Conservation (phyloP, 2,113 vertebrate genomes). For the Nannobrachium achirus region DNA sequence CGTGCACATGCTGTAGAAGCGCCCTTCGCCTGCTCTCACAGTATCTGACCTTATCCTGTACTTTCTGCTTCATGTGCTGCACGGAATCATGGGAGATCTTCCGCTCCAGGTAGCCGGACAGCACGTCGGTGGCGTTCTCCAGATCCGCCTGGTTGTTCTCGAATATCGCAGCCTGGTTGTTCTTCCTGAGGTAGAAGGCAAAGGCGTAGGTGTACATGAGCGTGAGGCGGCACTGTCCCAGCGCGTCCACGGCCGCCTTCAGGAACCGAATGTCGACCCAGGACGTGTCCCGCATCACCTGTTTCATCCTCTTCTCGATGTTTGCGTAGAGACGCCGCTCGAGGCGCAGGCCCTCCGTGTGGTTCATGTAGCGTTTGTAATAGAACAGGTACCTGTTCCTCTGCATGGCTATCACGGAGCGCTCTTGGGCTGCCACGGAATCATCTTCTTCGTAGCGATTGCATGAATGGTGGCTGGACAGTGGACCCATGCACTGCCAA, state of each 20-base stretch:
- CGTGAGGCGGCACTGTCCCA: conserved; percentile 99
- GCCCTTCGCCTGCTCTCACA: conserved; percentile 99
- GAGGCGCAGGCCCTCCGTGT: conserved; percentile 99
- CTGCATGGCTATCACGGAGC: conserved; percentile 96
- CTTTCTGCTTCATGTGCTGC: conserved; percentile 99
- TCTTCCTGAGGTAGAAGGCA: conserved; percentile 99
- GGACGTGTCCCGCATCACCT: conserved; percentile 99
- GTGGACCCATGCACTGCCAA: conserved; percentile 97
- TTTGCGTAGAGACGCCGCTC: conserved; percentile 99
- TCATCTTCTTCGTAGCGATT: conserved; percentile 99
- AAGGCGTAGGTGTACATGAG: conserved; percentile 99
- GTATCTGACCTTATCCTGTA: conserved; percentile 99
- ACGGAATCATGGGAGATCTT: conserved; percentile 99
- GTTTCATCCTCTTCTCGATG: conserved; percentile 99
- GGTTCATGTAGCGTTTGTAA: conserved; percentile 99
- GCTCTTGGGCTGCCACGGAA: conserved; percentile 98
- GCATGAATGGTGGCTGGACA: no score
- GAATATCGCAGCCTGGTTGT: conserved; percentile 99
- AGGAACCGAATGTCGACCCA: conserved; percentile 99
- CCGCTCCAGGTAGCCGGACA: conserved; percentile 67
- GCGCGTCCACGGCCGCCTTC: conserved; percentile 99
- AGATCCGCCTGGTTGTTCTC: conserved; percentile 99
- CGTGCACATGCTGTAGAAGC: conserved; percentile 98
- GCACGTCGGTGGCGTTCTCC: conserved; percentile 98
- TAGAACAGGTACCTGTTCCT: conserved; percentile 94